These are phyloP conservation scores for Acanthacorydalis orientalis DNA, from an alignment of 2,888 invertebrate genomes.

Conservation along the genomic window DNA sequence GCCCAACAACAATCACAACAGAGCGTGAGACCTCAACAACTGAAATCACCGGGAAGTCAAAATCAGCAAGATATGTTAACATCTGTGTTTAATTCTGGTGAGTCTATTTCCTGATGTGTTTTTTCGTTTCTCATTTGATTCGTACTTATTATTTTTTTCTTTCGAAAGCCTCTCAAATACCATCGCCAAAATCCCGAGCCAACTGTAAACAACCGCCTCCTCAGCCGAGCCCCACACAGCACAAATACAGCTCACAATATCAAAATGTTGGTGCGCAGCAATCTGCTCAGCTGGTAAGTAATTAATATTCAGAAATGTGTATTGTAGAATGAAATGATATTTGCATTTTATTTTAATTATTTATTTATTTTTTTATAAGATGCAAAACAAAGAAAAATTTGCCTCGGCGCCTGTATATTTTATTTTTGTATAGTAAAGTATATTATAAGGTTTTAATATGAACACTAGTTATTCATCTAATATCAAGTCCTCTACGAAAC, in stretches of 20 bases:
- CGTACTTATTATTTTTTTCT: constrained; percentile 5
- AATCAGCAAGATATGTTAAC: constrained; percentile 31
- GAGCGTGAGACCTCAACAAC: constrained; percentile 28
- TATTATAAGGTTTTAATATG: too few relatives aligned
- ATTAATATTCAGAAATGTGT: neutral
- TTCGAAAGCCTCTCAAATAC: constrained; percentile 32
- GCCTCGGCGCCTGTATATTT: too few relatives aligned
- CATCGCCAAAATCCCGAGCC: constrained; percentile 37
- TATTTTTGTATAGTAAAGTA: too few relatives aligned
- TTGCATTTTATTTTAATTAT: too few relatives aligned
- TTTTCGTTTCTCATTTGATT: neutral
- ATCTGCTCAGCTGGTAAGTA: constrained; percentile 20
- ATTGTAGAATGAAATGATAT: too few relatives aligned
- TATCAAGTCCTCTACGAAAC: too few relatives aligned
- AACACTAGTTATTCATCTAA: too few relatives aligned
- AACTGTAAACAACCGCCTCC: constrained; percentile 34
- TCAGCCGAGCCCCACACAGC: constrained; percentile 36
- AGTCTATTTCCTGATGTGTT: constrained; percentile 11
- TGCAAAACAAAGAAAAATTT: too few relatives aligned
- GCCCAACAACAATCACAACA: constrained; percentile 21
- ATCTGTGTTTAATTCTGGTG: constrained; percentile 38
- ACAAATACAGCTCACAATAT: constrained; percentile 34
- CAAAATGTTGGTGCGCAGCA: constrained; percentile 31
- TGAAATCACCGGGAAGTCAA: constrained; percentile 35
- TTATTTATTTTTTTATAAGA: too few relatives aligned